Evolutionary conservation across 2,113 vertebrate species (phyloP), one percentile per base, ranked within the genome.

Genomic region (Oreochromis niloticus): DNA sequence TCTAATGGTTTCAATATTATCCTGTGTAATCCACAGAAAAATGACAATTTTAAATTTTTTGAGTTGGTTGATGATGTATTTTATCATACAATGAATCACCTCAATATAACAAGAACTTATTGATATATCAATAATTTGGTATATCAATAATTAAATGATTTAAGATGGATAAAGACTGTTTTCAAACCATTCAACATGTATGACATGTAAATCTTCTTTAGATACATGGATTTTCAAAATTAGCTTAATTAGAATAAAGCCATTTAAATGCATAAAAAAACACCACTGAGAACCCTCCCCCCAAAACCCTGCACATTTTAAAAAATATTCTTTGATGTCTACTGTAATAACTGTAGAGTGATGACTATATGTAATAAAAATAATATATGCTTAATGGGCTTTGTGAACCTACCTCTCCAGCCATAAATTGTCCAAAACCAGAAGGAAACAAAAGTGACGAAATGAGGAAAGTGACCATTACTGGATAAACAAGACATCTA

Each of bases 1-100:
- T 59, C 0, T 32, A 32, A 61, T 61, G 14, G 57, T 34, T 61
- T 61, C 9, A 17, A 10, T 61, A 9, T 0, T 16, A 4, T 59
- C 0, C 27, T 32, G 56, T 59, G 27, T 59, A 59, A 32, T 32
- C 27, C 27, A 17, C 27, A 59, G 57, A 59, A 59, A 57, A 6
- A 1, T 24, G n/a, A 3, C 52, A 0, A 22, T 16, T 30, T 17
- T 32, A 3, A 8, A 61, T 9, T 32, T 32, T 59, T 32, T 61
- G 14, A 34, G 5, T 61, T 34, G 34, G 30, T 34, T 34, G 3
- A 34, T 32, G 57, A 17, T 34, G 30, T 10, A 61, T 61, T 61
- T 34, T 32, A 61, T 34, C 34, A 61, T 17, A 34, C 3, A 19
- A 32, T 10, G 8, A 32, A 61, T 61, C 8, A 32, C 57, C 32